Evolutionary conservation across 2,888 invertebrate species (phyloP).

Genomic region (Eupithecia inturbata): DNA sequence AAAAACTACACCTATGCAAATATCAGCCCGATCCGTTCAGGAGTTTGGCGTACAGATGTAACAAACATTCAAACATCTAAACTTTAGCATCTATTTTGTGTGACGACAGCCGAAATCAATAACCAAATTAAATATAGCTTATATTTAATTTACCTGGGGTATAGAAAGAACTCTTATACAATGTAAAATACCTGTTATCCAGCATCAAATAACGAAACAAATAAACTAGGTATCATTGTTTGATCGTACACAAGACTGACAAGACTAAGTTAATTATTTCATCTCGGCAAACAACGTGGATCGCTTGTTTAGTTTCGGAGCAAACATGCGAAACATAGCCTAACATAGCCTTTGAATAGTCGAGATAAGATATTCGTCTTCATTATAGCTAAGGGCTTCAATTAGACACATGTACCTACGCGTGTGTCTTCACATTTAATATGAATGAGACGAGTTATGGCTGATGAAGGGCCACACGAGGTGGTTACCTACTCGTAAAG

Average conservation of each 20-base stretch:
- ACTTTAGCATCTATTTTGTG: no score
- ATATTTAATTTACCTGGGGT: no score
- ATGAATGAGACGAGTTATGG: constrained; percentile 28
- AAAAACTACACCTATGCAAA: no score
- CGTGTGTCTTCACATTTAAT: constrained; percentile 36
- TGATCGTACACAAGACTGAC: constrained; percentile 17
- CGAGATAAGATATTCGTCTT: constrained; percentile 35
- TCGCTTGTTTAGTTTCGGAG: constrained; percentile 31
- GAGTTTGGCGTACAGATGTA: no score
- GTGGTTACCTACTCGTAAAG: background rate
- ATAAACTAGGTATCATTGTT: constrained; percentile 15
- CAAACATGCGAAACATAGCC: constrained; percentile 32
- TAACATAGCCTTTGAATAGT: constrained; percentile 16
- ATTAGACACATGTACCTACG: constrained; percentile 24
- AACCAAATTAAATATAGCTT: no score
- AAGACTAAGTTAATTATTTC: constrained; percentile 33
- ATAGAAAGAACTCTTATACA: background rate
- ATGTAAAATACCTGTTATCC: background rate
- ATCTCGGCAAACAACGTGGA: constrained; percentile 25
- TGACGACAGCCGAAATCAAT: no score
- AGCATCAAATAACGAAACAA: background rate
- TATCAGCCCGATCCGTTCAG: no score
- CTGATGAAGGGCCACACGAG: background rate
- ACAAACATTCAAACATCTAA: no score
- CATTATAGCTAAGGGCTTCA: constrained; percentile 23